Percentiles rank a stretch among this genome's conserved stretches.
These are phyloP conservation scores for Parapsyche elsis DNA, from an alignment of 1,140 invertebrate genomes.

Conservation along the genomic window DNA sequence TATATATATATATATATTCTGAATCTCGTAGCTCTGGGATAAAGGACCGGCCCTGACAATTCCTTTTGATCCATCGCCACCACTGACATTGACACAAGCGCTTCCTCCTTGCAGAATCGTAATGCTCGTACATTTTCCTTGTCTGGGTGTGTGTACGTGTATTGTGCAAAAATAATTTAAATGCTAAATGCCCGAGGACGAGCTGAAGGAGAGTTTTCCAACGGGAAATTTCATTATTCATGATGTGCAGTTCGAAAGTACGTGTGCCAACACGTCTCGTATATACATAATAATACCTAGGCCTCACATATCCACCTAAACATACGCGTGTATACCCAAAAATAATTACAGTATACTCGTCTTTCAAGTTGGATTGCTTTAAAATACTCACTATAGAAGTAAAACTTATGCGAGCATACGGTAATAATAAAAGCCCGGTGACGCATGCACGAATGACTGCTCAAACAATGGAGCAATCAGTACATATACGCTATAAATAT, in stretches of 20 bases:
- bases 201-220: neutral
- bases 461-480: no score
- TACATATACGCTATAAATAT: no score
- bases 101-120: neutral
- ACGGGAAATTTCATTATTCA: conserved; percentile 3
- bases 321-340: no score
- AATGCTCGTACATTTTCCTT: neutral
- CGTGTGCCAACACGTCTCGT: neutral
- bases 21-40: neutral
- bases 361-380: no score
- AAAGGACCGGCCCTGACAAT: conserved; percentile 37
- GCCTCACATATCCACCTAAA: no score
- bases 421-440: no score
- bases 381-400: no score
- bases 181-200: conserved; percentile 28
- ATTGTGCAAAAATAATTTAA: conserved; percentile 35
- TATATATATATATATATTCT: neutral
- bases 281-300: neutral
- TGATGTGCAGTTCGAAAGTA: neutral
- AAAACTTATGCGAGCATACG: no score
- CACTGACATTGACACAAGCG: neutral
- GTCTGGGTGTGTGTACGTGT: neutral
- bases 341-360: no score
- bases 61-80: conserved; percentile 42
- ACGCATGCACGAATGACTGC: no score